A percentile compares a stretch with the other conserved stretches of the same genome.
phyloP scores from a whole-genome alignment of 2,888 invertebrate species.

The Monochamus alternatus region DNA sequence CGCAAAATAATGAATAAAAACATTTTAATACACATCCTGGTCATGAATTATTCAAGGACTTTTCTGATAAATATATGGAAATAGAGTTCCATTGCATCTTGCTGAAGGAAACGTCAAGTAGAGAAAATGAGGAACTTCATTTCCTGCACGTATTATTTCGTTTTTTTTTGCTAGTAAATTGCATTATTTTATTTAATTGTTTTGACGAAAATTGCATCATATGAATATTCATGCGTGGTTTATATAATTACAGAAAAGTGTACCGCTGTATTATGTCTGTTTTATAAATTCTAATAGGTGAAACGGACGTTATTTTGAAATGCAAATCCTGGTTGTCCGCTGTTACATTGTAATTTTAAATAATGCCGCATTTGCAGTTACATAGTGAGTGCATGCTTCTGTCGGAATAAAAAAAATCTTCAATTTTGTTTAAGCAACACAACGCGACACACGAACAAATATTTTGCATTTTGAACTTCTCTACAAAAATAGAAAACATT shows the following conservation, averaged over 20 bases:
- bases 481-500: too few relatives aligned
- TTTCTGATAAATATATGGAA: slow-evolving; percentile 5
- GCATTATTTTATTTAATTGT: background rate
- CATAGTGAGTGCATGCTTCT: too few relatives aligned
- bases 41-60: slow-evolving; percentile 13
- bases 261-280: too few relatives aligned
- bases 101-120: background rate
- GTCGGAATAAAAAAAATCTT: too few relatives aligned
- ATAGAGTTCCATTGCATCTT: background rate
- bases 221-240: background rate
- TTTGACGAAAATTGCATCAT: slow-evolving; percentile 2
- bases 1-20: slow-evolving; percentile 16
- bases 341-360: slow-evolving; percentile 18
- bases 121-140: background rate
- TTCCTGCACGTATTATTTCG: background rate
- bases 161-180: background rate
- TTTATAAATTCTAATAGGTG: background rate
- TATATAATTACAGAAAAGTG: too few relatives aligned
- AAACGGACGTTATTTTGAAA: background rate
- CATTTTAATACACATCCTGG: slow-evolving; percentile 7
- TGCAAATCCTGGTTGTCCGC: slow-evolving; percentile 14
- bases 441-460: too few relatives aligned
- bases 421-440: too few relatives aligned
- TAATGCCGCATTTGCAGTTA: background rate
- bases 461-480: too few relatives aligned